Percentiles rank a stretch among this genome's conserved stretches.
phyloP scores from a whole-genome alignment of 2,888 invertebrate genomes.

The Agapetus fuscipes region DNA sequence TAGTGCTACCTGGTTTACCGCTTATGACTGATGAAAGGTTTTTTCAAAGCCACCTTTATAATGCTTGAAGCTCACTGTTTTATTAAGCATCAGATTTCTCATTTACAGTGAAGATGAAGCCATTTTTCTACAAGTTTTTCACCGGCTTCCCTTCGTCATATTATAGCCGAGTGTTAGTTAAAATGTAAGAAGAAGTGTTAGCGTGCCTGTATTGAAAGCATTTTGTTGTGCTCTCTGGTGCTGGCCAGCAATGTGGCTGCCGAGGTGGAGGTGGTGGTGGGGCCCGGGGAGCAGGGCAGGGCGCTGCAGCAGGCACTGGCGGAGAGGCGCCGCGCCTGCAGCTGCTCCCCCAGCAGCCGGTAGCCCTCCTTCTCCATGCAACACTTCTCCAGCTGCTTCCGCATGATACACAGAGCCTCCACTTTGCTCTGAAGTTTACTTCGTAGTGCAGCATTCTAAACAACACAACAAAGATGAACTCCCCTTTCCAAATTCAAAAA shows the following conservation, averaged over 20 bases:
- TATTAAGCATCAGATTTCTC: too few relatives aligned
- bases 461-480: slow-evolving; percentile 20
- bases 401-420: slow-evolving; percentile 71
- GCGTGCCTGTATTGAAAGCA: slow-evolving; percentile 42
- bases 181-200: too few relatives aligned
- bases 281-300: slow-evolving; percentile 25
- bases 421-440: slow-evolving; percentile 73
- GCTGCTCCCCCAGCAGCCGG: slow-evolving; percentile 69
- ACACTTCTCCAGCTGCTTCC: slow-evolving; percentile 67
- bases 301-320: slow-evolving; percentile 31
- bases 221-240: slow-evolving; percentile 49
- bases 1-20: too few relatives aligned
- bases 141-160: too few relatives aligned
- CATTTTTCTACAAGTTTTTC: too few relatives aligned
- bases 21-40: too few relatives aligned
- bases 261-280: slow-evolving; percentile 32
- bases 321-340: slow-evolving; percentile 47
- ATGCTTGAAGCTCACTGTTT: too few relatives aligned
- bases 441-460: slow-evolving; percentile 51
- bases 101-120: too few relatives aligned
- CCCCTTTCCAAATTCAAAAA: slow-evolving; percentile 2
- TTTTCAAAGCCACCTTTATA: too few relatives aligned
- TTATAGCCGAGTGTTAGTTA: too few relatives aligned
- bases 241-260: slow-evolving; percentile 49
- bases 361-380: slow-evolving; percentile 71